phyloP scores from a whole-genome alignment of 1,140 invertebrate species.

The Anoplophora glabripennis region DNA sequence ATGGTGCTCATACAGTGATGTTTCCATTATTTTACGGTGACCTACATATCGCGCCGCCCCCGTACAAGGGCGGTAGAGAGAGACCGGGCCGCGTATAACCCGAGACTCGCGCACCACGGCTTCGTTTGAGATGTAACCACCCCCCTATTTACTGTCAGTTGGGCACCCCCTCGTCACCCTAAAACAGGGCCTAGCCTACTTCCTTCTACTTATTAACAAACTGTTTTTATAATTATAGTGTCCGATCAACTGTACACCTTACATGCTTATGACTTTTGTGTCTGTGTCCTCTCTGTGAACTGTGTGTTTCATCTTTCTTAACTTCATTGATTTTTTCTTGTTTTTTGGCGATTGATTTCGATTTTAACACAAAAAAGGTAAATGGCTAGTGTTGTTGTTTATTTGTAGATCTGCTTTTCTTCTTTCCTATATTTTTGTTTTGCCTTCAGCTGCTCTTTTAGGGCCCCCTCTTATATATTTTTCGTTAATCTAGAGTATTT shows the following conservation, averaged over 20 bases:
- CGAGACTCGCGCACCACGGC: constrained; percentile 15
- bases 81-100: too few species aligned
- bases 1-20: too few species aligned
- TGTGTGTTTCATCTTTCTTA: constrained; percentile 13
- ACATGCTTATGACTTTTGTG: constrained; percentile 9
- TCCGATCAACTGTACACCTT: constrained; percentile 7
- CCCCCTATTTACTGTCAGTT: constrained; percentile 17
- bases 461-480: too few species aligned
- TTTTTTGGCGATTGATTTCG: constrained; percentile 18
- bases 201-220: constrained; percentile 19
- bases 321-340: constrained; percentile 9
- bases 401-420: too few species aligned
- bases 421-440: too few species aligned
- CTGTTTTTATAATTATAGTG: constrained; percentile 17
- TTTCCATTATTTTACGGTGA: too few species aligned
- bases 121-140: constrained; percentile 13
- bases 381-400: too few species aligned
- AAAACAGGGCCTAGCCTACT: constrained; percentile 21
- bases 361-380: constrained; percentile 1
- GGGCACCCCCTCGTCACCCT: constrained; percentile 10
- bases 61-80: too few species aligned
- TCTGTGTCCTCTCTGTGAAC: constrained; percentile 11
- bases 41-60: too few species aligned
- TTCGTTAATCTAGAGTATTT: too few species aligned
- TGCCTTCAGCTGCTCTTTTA: too few species aligned